Evolutionary conservation across 1,140 invertebrate species (phyloP), one percentile per base, ranked within the genome.

Genomic region (Nephila pilipes): DNA sequence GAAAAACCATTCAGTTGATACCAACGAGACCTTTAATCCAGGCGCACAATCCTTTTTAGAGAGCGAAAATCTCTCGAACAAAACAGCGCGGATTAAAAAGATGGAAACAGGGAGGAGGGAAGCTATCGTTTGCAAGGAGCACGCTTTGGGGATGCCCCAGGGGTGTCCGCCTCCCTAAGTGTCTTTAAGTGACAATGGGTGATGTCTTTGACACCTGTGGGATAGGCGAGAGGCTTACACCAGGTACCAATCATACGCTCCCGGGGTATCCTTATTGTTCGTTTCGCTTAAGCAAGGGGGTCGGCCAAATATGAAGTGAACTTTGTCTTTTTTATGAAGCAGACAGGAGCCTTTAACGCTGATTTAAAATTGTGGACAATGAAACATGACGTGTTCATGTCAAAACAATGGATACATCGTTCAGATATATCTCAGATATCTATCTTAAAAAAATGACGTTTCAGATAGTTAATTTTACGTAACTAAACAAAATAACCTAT

Each of bases 121-220:
- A 46, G 12, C 46, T 46, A 46, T 46, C 46, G 46, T 46, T 46
- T 46, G 63, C 63, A 65, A 12, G 25, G 63, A 81, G 79, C 36
- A 32, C 10, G 81, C 81, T 25, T 22, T 55, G 46, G 46, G 38
- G 46, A 83, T n/a, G n/a, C 38, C 81, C 46, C 10, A 46, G 32
- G 57, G 85, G 14, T 65, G n/a, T 12, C 36, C 32, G 60, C 32
- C 25, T n/a, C 46, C 63, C 69, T 32, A 57, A 38, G 88, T 79
- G 88, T 80, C 69, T 90, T 80, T 80, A 90, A 81, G 60, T 87
- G 85, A 87, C 65, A 80, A 80, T 80, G 88, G 88, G 69, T 79
- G 88, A 90, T 90, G 88, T 90, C 88, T 90, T 79, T 90, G 65
- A 57, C 88, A 90, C 88, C 88, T 90, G 88, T 90, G 75, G 54